A percentile compares a stretch with the other conserved stretches of the same genome.
These are phyloP conservation scores for Brachionus asplanchnoidis DNA, from an alignment of 1,140 invertebrate species.

Conservation along the genomic window DNA sequence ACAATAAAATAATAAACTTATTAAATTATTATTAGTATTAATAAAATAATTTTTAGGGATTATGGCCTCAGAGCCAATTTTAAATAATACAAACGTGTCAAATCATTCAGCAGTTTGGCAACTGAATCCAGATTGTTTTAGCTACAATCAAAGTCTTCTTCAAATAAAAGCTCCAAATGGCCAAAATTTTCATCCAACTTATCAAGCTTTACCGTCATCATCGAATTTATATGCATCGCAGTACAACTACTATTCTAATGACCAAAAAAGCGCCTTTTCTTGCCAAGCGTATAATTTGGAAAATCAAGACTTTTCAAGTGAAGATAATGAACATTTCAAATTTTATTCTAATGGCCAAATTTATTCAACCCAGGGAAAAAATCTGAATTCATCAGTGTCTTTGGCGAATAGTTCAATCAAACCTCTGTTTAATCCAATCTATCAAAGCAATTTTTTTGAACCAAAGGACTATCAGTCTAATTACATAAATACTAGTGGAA, in stretches of 20 bases:
- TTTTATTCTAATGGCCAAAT: background rate
- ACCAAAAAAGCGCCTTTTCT: background rate
- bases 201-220: background rate
- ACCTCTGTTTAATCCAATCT: conserved; percentile 16
- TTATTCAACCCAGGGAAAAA: background rate
- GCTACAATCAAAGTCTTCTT: background rate
- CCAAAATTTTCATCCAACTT: background rate
- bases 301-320: background rate
- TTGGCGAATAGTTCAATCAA: background rate
- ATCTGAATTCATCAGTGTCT: background rate
- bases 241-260: background rate
- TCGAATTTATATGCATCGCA: background rate
- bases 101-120: background rate
- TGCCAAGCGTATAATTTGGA: background rate
- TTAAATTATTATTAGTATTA: conserved; percentile 25
- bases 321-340: background rate
- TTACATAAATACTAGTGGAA: background rate
- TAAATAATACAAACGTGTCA: background rate
- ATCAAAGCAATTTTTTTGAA: conserved; percentile 3
- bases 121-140: background rate
- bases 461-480: background rate
- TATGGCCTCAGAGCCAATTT: conserved; percentile 8
- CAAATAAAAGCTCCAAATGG: background rate
- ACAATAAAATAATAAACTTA: conserved; percentile 15
- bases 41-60: conserved; percentile 1